Percentiles rank a stretch among this genome's conserved stretches.
These are phyloP conservation scores for Heliconius melpomene DNA, from an alignment of 1,140 invertebrate genomes.

Conservation along the genomic window DNA sequence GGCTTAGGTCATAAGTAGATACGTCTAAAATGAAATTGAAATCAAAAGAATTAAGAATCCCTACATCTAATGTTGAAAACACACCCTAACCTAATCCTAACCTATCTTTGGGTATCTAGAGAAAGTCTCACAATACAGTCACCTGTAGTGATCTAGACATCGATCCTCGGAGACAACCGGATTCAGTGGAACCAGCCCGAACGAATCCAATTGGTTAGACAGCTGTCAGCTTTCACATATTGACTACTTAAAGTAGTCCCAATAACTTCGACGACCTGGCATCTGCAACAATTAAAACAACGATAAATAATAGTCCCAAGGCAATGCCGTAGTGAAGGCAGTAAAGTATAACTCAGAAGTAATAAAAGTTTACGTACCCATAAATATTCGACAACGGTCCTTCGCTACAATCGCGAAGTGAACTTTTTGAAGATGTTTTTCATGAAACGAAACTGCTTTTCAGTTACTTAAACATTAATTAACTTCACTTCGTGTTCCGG, in stretches of 20 bases:
- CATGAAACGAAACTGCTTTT: constrained; percentile 49
- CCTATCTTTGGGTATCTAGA: constrained; percentile 61
- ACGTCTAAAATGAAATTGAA: neutral
- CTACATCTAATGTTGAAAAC: constrained; percentile 35
- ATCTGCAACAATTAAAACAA: constrained; percentile 37
- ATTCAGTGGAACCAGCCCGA: neutral
- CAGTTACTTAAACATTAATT: constrained; percentile 60
- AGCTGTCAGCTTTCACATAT: neutral
- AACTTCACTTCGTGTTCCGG: constrained; percentile 55
- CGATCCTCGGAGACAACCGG: neutral
- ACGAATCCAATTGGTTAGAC: neutral
- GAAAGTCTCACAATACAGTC: constrained; percentile 25
- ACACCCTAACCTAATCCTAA: constrained; percentile 52
- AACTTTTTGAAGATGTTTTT: constrained; percentile 53
- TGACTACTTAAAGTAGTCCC: constrained; percentile 4
- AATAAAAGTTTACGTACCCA: constrained; percentile 54
- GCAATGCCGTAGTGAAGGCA: constrained; percentile 20
- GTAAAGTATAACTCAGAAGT: constrained; percentile 42
- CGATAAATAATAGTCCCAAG: constrained; percentile 33
- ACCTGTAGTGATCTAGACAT: neutral
- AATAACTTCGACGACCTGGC: neutral
- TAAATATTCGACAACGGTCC: constrained; percentile 48
- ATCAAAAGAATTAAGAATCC: constrained; percentile 3
- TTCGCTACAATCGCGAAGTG: constrained; percentile 44
- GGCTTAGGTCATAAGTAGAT: neutral